phyloP scores from a whole-genome alignment of 2,888 invertebrate genomes.

The Phyto melanocephala region DNA sequence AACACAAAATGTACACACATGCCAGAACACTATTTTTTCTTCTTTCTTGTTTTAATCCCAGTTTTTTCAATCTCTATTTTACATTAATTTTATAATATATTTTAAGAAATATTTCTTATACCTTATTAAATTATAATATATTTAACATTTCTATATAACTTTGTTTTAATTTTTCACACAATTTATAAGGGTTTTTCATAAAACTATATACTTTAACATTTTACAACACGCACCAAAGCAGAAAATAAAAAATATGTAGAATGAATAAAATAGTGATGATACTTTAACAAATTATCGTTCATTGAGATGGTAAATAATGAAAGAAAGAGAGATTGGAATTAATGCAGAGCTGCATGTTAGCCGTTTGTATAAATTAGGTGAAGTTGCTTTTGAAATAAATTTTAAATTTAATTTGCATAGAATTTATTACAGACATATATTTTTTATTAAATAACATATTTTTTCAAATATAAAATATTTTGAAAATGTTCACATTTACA shows the following conservation, averaged over 20 bases:
- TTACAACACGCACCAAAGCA: slow-evolving; percentile 47
- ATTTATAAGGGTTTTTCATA: slow-evolving; percentile 39
- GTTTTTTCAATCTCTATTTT: not conserved
- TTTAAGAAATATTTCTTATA: slow-evolving; percentile 24
- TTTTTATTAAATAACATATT: no score
- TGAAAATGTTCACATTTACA: no score
- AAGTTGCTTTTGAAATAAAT: not conserved
- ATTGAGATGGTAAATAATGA: slow-evolving; percentile 5
- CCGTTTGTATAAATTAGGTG: not conserved
- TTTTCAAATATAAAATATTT: no score
- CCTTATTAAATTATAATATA: slow-evolving; percentile 39
- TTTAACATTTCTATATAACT: slow-evolving; percentile 41
- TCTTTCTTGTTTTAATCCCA: not conserved
- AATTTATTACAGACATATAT: no score
- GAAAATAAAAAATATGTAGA: slow-evolving; percentile 3
- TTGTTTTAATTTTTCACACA: slow-evolving; percentile 31
- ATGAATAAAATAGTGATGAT: slow-evolving; percentile 51
- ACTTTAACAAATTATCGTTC: slow-evolving; percentile 1
- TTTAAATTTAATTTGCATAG: no score
- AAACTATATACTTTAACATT: slow-evolving; percentile 41
- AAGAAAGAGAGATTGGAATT: not conserved
- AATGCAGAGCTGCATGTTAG: not conserved
- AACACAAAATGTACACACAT: slow-evolving; percentile 53
- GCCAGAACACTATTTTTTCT: slow-evolving; percentile 46
- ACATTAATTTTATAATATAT: not conserved